These are phyloP conservation scores for Nipponia nippon DNA, from an alignment of 2,113 vertebrate species.

Conservation along the genomic window DNA sequence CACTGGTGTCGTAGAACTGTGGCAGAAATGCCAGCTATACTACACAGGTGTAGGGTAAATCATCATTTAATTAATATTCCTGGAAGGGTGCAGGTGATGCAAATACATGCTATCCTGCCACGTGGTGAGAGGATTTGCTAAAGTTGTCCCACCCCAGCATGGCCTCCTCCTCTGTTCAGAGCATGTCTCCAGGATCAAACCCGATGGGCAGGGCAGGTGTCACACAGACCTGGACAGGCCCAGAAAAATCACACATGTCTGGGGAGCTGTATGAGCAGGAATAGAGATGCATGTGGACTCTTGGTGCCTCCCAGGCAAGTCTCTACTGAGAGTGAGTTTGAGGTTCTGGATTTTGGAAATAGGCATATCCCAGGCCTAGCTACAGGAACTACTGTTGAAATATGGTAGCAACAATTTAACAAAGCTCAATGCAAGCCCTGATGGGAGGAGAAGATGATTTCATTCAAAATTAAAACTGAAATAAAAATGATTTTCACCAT, in stretches of 20 bases:
- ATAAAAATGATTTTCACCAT: neutral
- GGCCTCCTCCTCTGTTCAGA: neutral
- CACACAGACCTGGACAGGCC: neutral
- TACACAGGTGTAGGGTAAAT: neutral
- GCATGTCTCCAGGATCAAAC: fast-evolving
- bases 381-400: neutral
- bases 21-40: neutral
- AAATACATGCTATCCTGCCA: neutral
- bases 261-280: neutral
- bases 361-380: neutral
- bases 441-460: neutral
- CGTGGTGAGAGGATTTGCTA: neutral
- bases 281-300: neutral
- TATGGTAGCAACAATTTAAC: neutral
- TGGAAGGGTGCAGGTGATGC: neutral
- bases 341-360: neutral
- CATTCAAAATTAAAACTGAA: neutral
- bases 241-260: fast-evolving
- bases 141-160: neutral
- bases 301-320: neutral
- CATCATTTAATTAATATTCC: neutral
- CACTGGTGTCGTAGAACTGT: neutral
- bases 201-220: neutral
- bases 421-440: neutral
- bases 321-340: neutral